phyloP scores from a whole-genome alignment of 2,113 vertebrate genomes.

The Micronycteris hirsuta region DNA sequence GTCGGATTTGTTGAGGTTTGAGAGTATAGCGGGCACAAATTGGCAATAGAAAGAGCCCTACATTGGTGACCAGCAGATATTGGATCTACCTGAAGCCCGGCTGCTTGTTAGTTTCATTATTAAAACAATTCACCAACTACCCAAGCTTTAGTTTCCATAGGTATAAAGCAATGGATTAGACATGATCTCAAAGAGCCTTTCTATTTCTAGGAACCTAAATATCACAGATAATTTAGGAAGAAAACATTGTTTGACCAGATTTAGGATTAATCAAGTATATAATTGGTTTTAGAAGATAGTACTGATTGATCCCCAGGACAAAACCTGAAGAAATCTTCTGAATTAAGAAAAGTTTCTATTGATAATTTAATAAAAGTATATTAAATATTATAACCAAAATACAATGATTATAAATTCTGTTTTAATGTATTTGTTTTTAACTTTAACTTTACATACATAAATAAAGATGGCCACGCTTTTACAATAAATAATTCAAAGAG shows the following conservation, averaged over 20 bases:
- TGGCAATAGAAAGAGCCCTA: background rate
- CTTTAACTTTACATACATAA: background rate
- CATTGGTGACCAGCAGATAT: background rate
- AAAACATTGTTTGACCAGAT: background rate
- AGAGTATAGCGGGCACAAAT: background rate
- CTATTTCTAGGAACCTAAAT: background rate
- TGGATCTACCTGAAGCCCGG: background rate
- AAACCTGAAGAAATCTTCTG: background rate
- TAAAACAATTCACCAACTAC: background rate
- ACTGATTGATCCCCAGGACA: background rate
- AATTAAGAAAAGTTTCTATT: background rate
- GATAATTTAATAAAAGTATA: background rate
- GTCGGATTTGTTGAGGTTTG: background rate
- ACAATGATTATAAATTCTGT: background rate
- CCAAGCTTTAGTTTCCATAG: background rate
- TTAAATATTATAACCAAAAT: constrained; percentile 12
- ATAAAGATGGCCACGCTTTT: background rate
- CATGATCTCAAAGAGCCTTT: background rate
- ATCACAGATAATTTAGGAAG: background rate
- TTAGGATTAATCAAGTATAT: background rate
- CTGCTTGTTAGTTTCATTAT: background rate
- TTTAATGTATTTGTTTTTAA: background rate
- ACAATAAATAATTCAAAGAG: background rate
- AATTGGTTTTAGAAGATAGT: background rate
- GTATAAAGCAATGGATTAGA: background rate